Base-by-base conservation (phyloP, 2,888 invertebrate species). In the Iselma pallidipennis region DNA sequence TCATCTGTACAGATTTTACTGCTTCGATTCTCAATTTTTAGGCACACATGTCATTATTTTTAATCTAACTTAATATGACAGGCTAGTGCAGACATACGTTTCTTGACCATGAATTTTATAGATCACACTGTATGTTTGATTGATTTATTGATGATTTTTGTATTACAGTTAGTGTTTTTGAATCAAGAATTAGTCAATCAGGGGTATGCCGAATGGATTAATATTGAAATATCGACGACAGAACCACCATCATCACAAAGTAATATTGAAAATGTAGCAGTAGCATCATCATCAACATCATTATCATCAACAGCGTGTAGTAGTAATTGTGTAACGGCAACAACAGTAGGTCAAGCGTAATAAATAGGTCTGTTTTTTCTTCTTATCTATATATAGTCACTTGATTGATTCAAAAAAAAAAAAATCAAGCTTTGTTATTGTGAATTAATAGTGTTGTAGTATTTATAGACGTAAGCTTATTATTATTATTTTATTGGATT, bases 171-270 rank as follows among this genome's bases (percentile, higher is more conserved):
- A 73, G 87, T 93, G 83, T 91, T 92, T 82, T 87, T 96, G 73
- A 95, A 96, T 81, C 87, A 91, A 77, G 94, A 94, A 83, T 84
- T 96, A 76, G 91, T 94, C 73, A 90, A 91, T 73, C 88, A 90
- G 80, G 93, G 94, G 57, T 87, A 89, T 75, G 95, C 94, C 55
- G 89, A 90, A 77, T 92, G 92, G 89, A 80, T 88, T 16, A 62
- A 61, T 42, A 70, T 69, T 26, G 69, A 71, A n/a, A 66, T 67
- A 49, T 70, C 67, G 25, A 65, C 71, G 7, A 68, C 61, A 10
- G 68, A 62, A 5, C n/a, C 23, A 53, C 16, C 16, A 37, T 28
- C 23, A 53, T 37, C 16, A 37, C 37, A 16, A 66, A 82, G 82
- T 19, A 60, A 61, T 33, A 69, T 69, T 33, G 69, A 71, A 10